Base-by-base conservation (phyloP, 2,797 vertebrate species). In the Mus spretus region DNA sequence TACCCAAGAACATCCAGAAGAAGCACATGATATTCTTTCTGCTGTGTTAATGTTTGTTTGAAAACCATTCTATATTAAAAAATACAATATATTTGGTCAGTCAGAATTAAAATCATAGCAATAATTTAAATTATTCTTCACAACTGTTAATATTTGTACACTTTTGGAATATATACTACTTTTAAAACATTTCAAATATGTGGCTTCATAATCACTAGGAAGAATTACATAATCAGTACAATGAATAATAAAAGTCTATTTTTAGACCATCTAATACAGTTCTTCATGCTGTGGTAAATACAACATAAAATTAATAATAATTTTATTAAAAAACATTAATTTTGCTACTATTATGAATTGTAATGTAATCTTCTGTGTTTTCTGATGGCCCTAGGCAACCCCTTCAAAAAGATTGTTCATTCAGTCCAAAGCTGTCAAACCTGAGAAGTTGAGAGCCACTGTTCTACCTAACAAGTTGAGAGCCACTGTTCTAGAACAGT, bases 21-120 rank as follows among this genome's bases (percentile, higher is more conserved):
- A 50, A 78, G 70, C 40, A 19, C 6, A 57, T 53, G 57, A 2
- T 31, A 44, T 1, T 92, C 6, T 75, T 89, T 81, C 57, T 53
- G 59, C 34, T 57, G 85, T 50, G 1, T 44, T 9, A 72, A 24
- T 2, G 53, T 34, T 90, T 77, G 65, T 90, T 65, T 92, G 12
- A 90, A 90, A 63, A 93, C 65, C 12, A 89, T 53, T 34, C 44
- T 90, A 10, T 84, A 78, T 34, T 50, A 50, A 85, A 85, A 86
- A 87, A 63, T 63, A 93, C 63, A 80, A 19, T 24, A 8, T 9
- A 67, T 67, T 82, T 86, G 15, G 0, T 61, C 57, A 90, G 67
- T 6, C 22, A 96, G 5, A 92, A 88, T 70, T 63, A 81, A 85
- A 5, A 59, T 78, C 24, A 74, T 72, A 40, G 13, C 4, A 85